phyloP scores from a whole-genome alignment of 2,797 vertebrate genomes.

The Nyctibius grandis region DNA sequence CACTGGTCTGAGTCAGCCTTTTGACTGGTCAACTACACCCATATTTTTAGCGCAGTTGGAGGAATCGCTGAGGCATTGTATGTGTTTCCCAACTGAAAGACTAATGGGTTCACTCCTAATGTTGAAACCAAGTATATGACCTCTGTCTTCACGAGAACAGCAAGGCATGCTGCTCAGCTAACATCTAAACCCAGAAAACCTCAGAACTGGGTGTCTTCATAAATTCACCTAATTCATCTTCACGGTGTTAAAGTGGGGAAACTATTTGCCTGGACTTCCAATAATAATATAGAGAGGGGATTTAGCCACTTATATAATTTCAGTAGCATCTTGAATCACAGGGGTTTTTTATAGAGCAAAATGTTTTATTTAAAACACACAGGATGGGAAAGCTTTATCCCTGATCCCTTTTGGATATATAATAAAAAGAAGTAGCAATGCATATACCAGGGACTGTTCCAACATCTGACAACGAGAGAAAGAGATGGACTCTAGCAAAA shows the following conservation, averaged over 20 bases:
- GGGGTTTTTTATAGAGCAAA: background rate
- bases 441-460: background rate
- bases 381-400: background rate
- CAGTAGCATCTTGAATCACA: background rate
- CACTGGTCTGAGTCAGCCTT: background rate
- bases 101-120: background rate
- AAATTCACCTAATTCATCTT: background rate
- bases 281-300: background rate
- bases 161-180: background rate
- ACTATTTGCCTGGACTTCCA: background rate
- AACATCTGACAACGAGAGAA: background rate
- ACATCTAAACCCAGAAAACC: background rate
- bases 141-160: background rate
- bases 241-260: background rate
- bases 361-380: background rate
- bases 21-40: too few relatives aligned
- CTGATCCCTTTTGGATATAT: background rate
- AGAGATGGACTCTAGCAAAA: background rate
- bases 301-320: background rate
- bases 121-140: background rate
- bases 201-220: background rate
- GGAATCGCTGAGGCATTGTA: accelerated
- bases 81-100: background rate
- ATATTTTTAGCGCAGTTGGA: background rate
- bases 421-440: background rate